Evolutionary conservation across 2,113 vertebrate genomes (phyloP), one percentile per base, ranked within the genome.

Genomic region (Leptobrachium leishanense): DNA sequence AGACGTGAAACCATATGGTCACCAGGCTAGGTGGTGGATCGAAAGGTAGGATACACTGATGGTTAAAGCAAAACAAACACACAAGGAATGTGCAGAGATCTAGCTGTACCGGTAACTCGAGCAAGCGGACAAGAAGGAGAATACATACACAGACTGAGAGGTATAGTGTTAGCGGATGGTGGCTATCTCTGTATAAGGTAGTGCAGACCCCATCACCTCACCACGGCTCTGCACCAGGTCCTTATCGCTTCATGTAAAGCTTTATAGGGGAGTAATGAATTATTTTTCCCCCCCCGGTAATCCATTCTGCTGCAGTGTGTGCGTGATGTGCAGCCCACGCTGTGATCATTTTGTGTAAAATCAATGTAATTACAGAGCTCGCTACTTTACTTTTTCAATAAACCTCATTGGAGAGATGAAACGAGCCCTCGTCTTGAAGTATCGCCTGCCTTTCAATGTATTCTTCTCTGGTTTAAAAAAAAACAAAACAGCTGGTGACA

Each of bases 381-480:
- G 77, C 72, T 63, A 79, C 50, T 79, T 79, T 79, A 79, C 59
- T 79, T 79, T 77, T 79, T 79, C 77, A 79, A 79, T 79, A 73
- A 79, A 79, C 62, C 77, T 79, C 59, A 43, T 79, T 31, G 39
- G 12, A 73, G 50, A 73, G 62, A 73, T 20, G 42, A 68, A 20
- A 15, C 13, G 55, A 12, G 13, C 13, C 55, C 13, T 15, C 13
- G 55, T 59, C 8, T 50, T 50, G 46, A 50, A 50, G 46, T 50
- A 50, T 50, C 8, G 46, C 8, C 46, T 50, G 46, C 4, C 46
- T 31, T 31, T 31, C 20, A 31, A 31, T 31, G 20, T 31, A 31
- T 31, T 31, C 20, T 31, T 31, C 20, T 31, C 20, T 31, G 20
- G 20, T 31, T 31, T 31, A 1, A 31, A 31, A 31, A 31, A 31